These are phyloP conservation scores for Proteles cristata DNA, from an alignment of 2,113 vertebrate genomes.

Conservation along the genomic window DNA sequence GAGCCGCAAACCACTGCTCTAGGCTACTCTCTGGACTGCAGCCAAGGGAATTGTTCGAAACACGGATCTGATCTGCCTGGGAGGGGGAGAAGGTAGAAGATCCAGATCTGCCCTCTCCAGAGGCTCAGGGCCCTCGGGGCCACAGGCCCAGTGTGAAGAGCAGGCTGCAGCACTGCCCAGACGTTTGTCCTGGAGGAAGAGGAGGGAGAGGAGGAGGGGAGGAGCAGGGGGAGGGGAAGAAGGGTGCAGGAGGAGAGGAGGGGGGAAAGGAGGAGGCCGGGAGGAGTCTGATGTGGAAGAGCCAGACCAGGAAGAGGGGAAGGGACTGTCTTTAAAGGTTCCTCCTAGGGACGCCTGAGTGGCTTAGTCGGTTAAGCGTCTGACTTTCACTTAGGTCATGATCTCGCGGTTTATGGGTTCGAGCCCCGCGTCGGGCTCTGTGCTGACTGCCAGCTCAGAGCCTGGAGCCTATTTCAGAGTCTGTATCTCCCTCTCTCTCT, in stretches of 20 bases:
- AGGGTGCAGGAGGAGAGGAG: neutral
- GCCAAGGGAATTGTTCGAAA: neutral
- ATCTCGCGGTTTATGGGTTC: no score
- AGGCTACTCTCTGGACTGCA: neutral
- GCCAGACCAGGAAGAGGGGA: neutral
- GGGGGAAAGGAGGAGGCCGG: neutral
- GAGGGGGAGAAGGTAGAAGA: neutral
- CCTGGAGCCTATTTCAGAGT: no score
- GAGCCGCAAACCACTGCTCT: neutral
- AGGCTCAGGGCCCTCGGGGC: neutral
- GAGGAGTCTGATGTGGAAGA: neutral
- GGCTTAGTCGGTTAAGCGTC: no score
- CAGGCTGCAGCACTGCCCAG: neutral
- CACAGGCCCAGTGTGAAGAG: neutral
- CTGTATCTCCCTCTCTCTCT: no score
- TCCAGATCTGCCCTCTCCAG: neutral
- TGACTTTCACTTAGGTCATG: no score
- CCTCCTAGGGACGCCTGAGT: no score
- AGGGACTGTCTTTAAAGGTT: neutral
- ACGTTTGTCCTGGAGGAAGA: neutral
- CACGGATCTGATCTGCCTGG: neutral
- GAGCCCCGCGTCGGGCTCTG: no score
- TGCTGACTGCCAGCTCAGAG: no score
- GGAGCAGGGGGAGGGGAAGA: no score
- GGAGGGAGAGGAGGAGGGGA: neutral